Evolutionary conservation across 2,888 invertebrate species (phyloP).

Genomic region (Agrenia bidenticulata): DNA sequence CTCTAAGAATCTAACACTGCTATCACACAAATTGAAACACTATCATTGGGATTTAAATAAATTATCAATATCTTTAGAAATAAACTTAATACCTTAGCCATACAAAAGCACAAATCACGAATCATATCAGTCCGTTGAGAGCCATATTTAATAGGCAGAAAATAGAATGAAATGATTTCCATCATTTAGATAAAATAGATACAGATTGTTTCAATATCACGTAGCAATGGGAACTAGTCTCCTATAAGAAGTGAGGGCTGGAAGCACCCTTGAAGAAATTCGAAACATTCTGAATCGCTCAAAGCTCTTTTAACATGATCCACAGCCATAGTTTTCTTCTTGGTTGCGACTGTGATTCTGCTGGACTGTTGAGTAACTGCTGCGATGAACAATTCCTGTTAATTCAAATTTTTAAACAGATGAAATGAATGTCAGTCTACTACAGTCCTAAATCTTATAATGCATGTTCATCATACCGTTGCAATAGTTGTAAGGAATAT

Average conservation of each 20-base stretch:
- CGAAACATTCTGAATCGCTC: slow-evolving; percentile 33
- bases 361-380: slow-evolving; percentile 30
- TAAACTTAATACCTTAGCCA: background rate
- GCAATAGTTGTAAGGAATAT: slow-evolving; percentile 24
- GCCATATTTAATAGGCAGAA: background rate
- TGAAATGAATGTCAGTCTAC: background rate
- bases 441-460: background rate
- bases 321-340: slow-evolving; percentile 39
- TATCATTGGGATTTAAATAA: too few relatives aligned
- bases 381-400: slow-evolving; percentile 37
- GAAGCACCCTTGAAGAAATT: slow-evolving; percentile 38
- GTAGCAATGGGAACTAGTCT: background rate
- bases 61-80: too few relatives aligned
- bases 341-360: slow-evolving; percentile 23
- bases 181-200: background rate
- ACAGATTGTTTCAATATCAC: background rate
- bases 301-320: slow-evolving; percentile 35
- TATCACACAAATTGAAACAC: too few relatives aligned
- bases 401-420: background rate
- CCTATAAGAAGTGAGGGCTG: slow-evolving; percentile 29
- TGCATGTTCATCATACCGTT: slow-evolving; percentile 22
- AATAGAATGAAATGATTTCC: background rate
- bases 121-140: too few relatives aligned
- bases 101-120: too few relatives aligned
- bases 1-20: too few relatives aligned